phyloP scores from a whole-genome alignment of 2,888 invertebrate genomes.

The Papilio demoleus region DNA sequence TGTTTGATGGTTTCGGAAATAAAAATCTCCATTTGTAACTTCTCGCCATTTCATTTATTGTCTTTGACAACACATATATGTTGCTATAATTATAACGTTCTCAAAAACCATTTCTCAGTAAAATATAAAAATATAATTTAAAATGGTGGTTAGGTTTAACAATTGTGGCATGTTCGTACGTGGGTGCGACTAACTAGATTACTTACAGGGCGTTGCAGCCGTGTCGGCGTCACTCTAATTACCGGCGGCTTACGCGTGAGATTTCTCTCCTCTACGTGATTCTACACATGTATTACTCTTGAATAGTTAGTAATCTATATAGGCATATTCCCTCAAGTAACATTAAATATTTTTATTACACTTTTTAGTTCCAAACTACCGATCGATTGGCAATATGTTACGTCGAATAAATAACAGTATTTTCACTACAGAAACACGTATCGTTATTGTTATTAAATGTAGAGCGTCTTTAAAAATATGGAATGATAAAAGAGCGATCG shows the following conservation, averaged over 20 bases:
- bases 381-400: background rate
- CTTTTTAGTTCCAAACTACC: background rate
- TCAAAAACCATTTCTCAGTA: no score
- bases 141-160: slow-evolving; percentile 6
- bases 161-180: slow-evolving; percentile 11
- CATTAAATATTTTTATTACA: background rate
- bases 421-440: background rate
- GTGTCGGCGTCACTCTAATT: slow-evolving; percentile 42
- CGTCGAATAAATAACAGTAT: background rate
- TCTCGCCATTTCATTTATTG: no score
- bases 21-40: no score
- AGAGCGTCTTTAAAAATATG: background rate
- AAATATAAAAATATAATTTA: slow-evolving; percentile 3
- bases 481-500: background rate
- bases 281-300: background rate
- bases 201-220: slow-evolving; percentile 38
- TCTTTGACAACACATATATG: no score
- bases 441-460: background rate
- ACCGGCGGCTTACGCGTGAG: slow-evolving; percentile 38
- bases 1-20: no score
- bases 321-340: background rate
- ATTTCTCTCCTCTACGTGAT: slow-evolving; percentile 26
- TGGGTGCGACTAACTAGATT: slow-evolving; percentile 40
- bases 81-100: no score
- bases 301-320: background rate